Percentiles rank a stretch among this genome's conserved stretches.
These are phyloP conservation scores for Cryptomyrus ogoouensis DNA, from an alignment of 2,113 vertebrate species.

Conservation along the genomic window DNA sequence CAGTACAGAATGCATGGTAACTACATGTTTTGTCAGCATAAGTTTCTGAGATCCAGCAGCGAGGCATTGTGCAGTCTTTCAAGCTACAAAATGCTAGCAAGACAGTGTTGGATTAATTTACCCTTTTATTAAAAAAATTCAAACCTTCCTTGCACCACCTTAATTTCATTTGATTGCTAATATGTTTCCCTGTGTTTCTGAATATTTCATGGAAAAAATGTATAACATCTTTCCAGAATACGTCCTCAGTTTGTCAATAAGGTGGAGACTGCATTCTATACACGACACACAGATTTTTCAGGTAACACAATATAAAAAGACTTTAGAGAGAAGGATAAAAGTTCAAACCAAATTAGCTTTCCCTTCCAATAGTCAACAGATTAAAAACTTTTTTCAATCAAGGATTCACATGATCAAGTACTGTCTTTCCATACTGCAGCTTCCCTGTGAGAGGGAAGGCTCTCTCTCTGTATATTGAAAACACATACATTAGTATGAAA, in stretches of 20 bases:
- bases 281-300: constrained; percentile 10
- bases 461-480: neutral
- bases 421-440: neutral
- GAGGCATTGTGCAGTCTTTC: neutral
- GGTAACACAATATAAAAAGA: neutral
- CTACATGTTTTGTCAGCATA: neutral
- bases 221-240: neutral
- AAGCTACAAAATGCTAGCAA: neutral
- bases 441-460: neutral
- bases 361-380: neutral
- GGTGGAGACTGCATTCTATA: neutral
- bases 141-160: neutral
- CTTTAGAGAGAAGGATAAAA: neutral
- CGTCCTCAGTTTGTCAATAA: constrained; percentile 18
- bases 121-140: neutral
- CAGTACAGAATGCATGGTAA: neutral
- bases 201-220: neutral
- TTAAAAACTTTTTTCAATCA: neutral
- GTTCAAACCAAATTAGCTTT: neutral
- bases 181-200: neutral
- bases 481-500: neutral
- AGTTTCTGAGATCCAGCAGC: neutral
- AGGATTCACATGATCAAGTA: neutral
- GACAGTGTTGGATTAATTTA: neutral
- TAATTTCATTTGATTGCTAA: neutral